A percentile compares a stretch with the other conserved stretches of the same genome.
These are phyloP conservation scores for Drosophila macrothrix DNA, from an alignment of 2,888 invertebrate species.

Conservation along the genomic window DNA sequence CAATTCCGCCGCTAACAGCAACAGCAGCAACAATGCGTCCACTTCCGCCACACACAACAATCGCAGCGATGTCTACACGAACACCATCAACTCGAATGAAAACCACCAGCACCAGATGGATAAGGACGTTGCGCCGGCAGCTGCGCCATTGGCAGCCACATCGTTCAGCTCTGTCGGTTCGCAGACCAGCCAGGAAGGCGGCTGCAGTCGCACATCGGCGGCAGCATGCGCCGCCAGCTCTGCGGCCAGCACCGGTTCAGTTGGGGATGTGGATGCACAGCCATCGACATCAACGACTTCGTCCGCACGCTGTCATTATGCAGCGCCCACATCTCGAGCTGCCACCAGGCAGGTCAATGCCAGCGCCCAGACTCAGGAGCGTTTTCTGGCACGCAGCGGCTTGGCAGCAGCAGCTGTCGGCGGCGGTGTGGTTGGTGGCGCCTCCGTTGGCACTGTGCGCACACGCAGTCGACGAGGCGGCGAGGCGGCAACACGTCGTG, in stretches of 20 bases:
- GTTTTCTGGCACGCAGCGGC: constrained; percentile 69
- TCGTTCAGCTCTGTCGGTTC: constrained; percentile 64
- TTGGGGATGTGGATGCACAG: constrained; percentile 71
- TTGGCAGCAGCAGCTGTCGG: constrained; percentile 16
- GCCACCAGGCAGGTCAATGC: constrained; percentile 81
- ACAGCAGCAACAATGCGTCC: constrained; percentile 36
- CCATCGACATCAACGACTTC: constrained; percentile 75
- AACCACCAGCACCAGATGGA: constrained; percentile 59
- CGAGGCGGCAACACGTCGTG: constrained; percentile 42
- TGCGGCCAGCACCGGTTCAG: constrained; percentile 31
- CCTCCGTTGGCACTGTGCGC: constrained; percentile 13
- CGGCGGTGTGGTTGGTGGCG: background rate
- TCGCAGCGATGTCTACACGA: constrained; percentile 77
- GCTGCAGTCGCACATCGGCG: constrained; percentile 80
- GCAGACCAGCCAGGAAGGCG: constrained; percentile 64
- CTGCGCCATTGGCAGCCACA: constrained; percentile 28
- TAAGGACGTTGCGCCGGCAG: constrained; percentile 33
- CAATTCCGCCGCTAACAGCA: constrained; percentile 12
- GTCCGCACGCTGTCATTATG: constrained; percentile 82
- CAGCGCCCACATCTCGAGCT: constrained; percentile 59
- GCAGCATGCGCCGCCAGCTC: constrained; percentile 35
- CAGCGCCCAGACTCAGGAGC: constrained; percentile 82
- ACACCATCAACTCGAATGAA: constrained; percentile 83
- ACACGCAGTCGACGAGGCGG: constrained; percentile 32
- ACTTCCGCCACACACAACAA: constrained; percentile 30